Percentiles rank a stretch among this genome's conserved stretches.
Evolutionary conservation across 2,888 invertebrate species (phyloP).

Genomic region (Caenorhabditis macrosperma): DNA sequence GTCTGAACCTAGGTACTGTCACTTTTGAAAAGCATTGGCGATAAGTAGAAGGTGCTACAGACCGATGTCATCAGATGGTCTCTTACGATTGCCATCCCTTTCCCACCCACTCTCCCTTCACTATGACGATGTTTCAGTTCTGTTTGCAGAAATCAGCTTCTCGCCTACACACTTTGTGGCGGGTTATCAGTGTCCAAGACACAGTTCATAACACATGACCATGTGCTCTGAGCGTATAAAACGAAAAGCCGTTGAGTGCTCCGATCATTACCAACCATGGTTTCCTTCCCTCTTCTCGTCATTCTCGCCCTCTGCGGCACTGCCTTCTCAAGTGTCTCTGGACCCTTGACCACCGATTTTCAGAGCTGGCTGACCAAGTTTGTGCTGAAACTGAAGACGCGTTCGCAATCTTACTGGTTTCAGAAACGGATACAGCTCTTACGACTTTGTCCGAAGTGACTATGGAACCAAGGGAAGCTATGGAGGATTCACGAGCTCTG

Average conservation of each 20-base stretch:
- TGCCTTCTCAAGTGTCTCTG: constrained; percentile 9
- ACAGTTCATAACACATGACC: constrained; percentile 44
- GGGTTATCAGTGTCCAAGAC: constrained; percentile 43
- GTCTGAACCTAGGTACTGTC: too few species aligned
- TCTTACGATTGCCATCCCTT: too few species aligned
- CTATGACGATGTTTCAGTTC: not conserved
- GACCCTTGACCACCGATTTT: constrained; percentile 58
- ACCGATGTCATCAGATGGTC: constrained; percentile 32
- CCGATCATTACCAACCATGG: constrained; percentile 7
- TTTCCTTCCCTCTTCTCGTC: not conserved
- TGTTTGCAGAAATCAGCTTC: constrained; percentile 24
- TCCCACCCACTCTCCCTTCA: constrained; percentile 16
- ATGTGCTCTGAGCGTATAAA: constrained; percentile 26
- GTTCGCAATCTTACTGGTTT: constrained; percentile 4
- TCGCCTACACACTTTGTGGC: constrained; percentile 40
- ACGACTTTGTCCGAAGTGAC: constrained; percentile 61
- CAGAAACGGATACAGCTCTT: constrained; percentile 57
- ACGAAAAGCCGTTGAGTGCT: constrained; percentile 18
- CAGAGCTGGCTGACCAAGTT: constrained; percentile 55
- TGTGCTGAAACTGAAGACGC: not conserved
- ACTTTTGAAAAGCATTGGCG: too few species aligned
- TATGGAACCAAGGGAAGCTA: constrained; percentile 67
- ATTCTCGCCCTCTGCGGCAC: not conserved
- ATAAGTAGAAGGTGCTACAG: too few species aligned
- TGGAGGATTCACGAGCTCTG: constrained; percentile 55